Percentiles rank a stretch among this genome's conserved stretches.
phyloP scores from a whole-genome alignment of 2,113 vertebrate species.

The Sinocyclocheilus anophthalmus region DNA sequence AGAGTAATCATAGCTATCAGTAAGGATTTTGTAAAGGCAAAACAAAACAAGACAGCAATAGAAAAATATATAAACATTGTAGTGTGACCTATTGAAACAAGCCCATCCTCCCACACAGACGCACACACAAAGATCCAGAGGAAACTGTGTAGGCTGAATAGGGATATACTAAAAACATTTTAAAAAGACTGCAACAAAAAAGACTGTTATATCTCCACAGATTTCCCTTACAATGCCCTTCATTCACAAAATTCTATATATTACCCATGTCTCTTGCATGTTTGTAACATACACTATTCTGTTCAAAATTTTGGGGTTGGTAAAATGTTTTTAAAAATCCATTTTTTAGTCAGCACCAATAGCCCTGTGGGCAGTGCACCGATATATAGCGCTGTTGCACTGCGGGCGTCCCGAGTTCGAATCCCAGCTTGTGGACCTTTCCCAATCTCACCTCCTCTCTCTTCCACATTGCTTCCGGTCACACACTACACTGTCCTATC shows the following conservation, averaged over 20 bases:
- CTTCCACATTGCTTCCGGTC: no score
- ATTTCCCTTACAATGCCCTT: neutral
- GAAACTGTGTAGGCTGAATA: neutral
- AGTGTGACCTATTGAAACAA: slow-evolving; percentile 3
- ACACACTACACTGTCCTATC: no score
- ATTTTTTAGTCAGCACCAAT: no score
- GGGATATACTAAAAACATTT: neutral
- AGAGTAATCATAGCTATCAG: neutral
- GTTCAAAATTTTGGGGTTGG: neutral
- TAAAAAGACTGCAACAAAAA: neutral
- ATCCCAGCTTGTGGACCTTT: no score
- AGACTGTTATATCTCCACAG: neutral
- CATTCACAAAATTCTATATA: neutral
- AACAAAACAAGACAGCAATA: neutral
- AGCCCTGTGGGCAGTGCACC: no score
- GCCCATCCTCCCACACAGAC: neutral
- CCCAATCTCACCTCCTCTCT: no score
- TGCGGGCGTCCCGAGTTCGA: no score
- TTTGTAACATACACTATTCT: neutral
- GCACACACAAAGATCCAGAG: neutral
- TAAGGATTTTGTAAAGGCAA: no score
- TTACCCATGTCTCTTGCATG: neutral
- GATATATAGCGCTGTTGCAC: no score
- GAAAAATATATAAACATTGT: neutral
- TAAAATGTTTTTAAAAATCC: neutral